These are phyloP conservation scores for Bombus breviceps DNA, from an alignment of 1,140 invertebrate genomes.

Conservation along the genomic window DNA sequence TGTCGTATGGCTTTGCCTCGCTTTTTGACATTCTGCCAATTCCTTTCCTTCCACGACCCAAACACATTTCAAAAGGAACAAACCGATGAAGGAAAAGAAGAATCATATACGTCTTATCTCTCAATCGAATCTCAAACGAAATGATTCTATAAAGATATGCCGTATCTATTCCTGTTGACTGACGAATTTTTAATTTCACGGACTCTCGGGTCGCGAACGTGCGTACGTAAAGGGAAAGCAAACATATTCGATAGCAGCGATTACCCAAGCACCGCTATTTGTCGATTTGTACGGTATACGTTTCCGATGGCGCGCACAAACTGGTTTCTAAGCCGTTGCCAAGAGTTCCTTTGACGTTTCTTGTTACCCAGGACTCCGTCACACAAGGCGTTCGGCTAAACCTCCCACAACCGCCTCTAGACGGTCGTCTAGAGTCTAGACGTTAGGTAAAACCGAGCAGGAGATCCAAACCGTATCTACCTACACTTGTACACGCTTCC, in stretches of 20 bases:
- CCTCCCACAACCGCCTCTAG: constrained; percentile 24
- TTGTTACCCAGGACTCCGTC: constrained; percentile 31
- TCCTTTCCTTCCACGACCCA: too few species aligned
- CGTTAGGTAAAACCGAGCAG: constrained; percentile 59
- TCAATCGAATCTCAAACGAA: background rate
- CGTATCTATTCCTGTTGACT: background rate
- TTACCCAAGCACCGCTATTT: constrained; percentile 20
- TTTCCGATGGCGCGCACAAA: constrained; percentile 33
- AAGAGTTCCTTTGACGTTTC: constrained; percentile 55
- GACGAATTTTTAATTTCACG: constrained; percentile 33
- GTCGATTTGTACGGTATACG: constrained; percentile 42
- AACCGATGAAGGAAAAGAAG: background rate
- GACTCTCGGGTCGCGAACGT: background rate
- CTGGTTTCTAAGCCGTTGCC: constrained; percentile 46
- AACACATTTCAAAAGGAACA: background rate
- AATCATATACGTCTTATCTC: background rate
- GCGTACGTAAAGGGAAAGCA: background rate
- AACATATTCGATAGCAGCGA: background rate
- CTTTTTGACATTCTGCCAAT: constrained; percentile 21
- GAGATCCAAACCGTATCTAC: constrained; percentile 1
- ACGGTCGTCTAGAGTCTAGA: constrained; percentile 47
- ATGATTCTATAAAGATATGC: background rate
- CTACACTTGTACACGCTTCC: background rate
- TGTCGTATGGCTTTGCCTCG: background rate
- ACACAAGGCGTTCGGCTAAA: constrained; percentile 23